Evolutionary conservation across 2,113 vertebrate genomes (phyloP).

Genomic region (Callopanchax toddi): DNA sequence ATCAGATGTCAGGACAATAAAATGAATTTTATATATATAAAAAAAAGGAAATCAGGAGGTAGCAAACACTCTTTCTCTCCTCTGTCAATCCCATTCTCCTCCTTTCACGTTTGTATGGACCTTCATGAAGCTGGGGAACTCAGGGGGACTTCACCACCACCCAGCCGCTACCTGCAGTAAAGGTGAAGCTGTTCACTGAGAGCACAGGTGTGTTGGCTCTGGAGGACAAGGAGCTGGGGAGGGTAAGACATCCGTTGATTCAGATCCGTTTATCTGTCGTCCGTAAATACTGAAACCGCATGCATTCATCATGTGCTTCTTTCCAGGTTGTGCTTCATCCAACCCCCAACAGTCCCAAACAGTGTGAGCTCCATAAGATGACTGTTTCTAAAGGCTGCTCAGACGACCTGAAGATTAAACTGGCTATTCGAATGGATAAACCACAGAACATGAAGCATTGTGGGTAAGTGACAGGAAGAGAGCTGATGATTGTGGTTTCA

Average conservation of each 20-base stretch:
- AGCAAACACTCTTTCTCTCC: too few species aligned
- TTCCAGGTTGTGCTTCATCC: conserved; percentile 94
- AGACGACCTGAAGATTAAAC: conserved; percentile 95
- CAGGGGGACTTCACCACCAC: conserved; percentile 98
- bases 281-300: too few species aligned
- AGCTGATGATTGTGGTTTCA: too few species aligned
- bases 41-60: too few species aligned
- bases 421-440: conserved; percentile 98
- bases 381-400: conserved; percentile 94
- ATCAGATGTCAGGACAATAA: too few species aligned
- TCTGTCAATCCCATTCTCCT: too few species aligned
- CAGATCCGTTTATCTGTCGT: too few species aligned
- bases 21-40: too few species aligned
- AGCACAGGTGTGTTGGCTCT: conserved; percentile 96
- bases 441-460: conserved; percentile 99
- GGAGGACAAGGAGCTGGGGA: conserved; percentile 97
- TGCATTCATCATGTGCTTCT: neutral
- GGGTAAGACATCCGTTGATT: conserved; percentile 84
- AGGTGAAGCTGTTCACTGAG: conserved; percentile 98
- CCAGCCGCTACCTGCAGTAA: conserved; percentile 94
- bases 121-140: conserved; percentile 90
- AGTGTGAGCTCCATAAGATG: conserved; percentile 98
- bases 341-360: conserved; percentile 96
- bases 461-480: conserved; percentile 72
- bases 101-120: conserved; percentile 21